Base-by-base conservation (phyloP, 2,888 invertebrate genomes). In the Tetranychus piercei region DNA sequence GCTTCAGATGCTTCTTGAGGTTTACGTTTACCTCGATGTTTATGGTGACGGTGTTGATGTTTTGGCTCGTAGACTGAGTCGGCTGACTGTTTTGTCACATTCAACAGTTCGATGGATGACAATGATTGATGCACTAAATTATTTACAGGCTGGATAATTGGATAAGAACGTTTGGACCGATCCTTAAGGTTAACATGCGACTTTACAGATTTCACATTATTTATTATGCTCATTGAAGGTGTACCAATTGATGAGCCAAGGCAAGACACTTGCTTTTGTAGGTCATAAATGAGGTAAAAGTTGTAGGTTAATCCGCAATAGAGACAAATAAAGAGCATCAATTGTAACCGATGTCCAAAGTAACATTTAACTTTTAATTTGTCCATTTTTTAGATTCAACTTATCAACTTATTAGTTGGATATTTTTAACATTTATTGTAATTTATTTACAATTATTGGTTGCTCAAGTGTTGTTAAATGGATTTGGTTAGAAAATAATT, bases 1-100 rank as follows among this genome's bases (percentile, higher is more conserved):
- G 76, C 74, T 18, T 69, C 22, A 20, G 34, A 9, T 69, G 69
- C 2, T 69, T n/a, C 69, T 23, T 23, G 34, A 23, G 34, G 69
- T 20, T n/a, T 9, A 9, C 34, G 11, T 23, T 69, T 69, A 69
- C 69, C 69, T 69, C 34, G 69, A n/a, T 69, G 22, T n/a, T 69
- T 69, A 6, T 23, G 34, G 7, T 20, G 69, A 69, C 34, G 69
- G 9, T 69, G 69, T 69, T 69, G 6, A 20, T 69, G 69, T 34
- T 69, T 34, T 34, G 34, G 69, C 11, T 69, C 6, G 9, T 69
- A 11, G 9, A 23, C 34, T 2, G 11, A n/a, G n/a, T 69, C 11
- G 9, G 20, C 3, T 23, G 20, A 23, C n/a, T 69, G 11, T 15
- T 55, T 55, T 3, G 55, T 15, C 2, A 55, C 55, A 55, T 55